These are phyloP conservation scores for Aspidoscelis tigris DNA, from an alignment of 2,113 vertebrate species.

Conservation along the genomic window DNA sequence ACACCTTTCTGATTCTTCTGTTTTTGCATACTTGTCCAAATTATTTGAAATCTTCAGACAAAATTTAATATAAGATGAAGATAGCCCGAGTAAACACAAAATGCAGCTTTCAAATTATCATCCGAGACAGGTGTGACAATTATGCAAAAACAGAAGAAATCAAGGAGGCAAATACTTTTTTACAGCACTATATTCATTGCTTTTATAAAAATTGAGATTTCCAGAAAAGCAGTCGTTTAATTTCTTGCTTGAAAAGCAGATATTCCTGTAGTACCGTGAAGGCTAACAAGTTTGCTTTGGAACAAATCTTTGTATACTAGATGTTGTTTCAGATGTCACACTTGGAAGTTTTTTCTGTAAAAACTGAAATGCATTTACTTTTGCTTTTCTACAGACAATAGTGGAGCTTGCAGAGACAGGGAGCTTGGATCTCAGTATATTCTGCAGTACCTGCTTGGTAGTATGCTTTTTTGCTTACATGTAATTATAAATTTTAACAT, in stretches of 20 bases:
- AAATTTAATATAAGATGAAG: too few relatives aligned
- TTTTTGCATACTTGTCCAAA: too few relatives aligned
- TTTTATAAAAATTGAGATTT: neutral
- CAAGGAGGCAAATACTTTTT: too few relatives aligned
- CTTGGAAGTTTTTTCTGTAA: conserved; percentile 14
- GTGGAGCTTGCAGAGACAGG: conserved; percentile 98
- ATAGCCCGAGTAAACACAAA: too few relatives aligned
- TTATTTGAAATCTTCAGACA: too few relatives aligned
- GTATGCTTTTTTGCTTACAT: conserved; percentile 43
- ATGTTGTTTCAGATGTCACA: neutral
- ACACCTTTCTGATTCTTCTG: too few relatives aligned
- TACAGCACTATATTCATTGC: too few relatives aligned
- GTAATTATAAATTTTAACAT: conserved; percentile 29
- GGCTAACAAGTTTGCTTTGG: neutral
- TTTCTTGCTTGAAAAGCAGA: neutral
- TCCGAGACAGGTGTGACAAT: too few relatives aligned
- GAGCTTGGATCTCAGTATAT: conserved; percentile 97
- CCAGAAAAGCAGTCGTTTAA: neutral
- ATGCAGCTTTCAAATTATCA: too few relatives aligned
- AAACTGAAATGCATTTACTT: conserved; percentile 29
- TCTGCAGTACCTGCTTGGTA: conserved; percentile 99
- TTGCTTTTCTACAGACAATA: conserved; percentile 85
- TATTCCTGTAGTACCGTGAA: neutral
- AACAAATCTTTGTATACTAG: neutral
- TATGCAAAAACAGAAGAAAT: too few relatives aligned